Evolutionary conservation across 1,140 invertebrate genomes (phyloP), one percentile per base, ranked within the genome.

Genomic region (Drosophila asahinai): DNA sequence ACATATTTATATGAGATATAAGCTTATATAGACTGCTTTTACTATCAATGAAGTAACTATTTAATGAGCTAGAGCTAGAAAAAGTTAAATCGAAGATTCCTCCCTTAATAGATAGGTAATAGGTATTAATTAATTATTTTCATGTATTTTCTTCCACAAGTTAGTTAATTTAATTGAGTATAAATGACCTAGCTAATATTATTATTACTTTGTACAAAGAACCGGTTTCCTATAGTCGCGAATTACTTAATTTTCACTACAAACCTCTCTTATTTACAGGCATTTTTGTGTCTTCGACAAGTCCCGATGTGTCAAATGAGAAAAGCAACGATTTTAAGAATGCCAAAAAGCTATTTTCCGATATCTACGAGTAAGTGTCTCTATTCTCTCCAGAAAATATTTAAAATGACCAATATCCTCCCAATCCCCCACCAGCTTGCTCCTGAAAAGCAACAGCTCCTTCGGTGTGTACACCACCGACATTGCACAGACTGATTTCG

Each of bases 311-410:
- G 3, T 67, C 73, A 40, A 73, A 81, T 30, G 86, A 92, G 12
- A 49, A 83, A 17, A 90, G 74, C 27, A 51, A 71, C 8, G 86
- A 90, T 70, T 71, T 87, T 42, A 91, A 87, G 66, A 83, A 83
- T 59, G 89, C 80, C 66, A 92, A 91, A 59, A 91, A 91, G 66
- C 58, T 92, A 4, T 86, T 92, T 40, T 84, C 80, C 19, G 89
- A 92, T 57, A 70, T 92, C 8, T 86, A 90, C 49, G 89, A 91
- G 91, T 92, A 47, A 79, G 87, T 75, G 2, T 6, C 7, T 2
- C 8, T 14, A 1, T 33, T 0, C 11, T n/a, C 9, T 1, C 11
- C 25, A 5, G n/a, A 14, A n/a, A 43, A n/a, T 43, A n/a, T 15
- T 6, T 42, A 6, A n/a, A n/a, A 42, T 14, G 17, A 47, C 17